Evolutionary conservation across 2,797 vertebrate species (phyloP), one percentile per base, ranked within the genome.

Genomic region (Myiothlypis chrysogaster): DNA sequence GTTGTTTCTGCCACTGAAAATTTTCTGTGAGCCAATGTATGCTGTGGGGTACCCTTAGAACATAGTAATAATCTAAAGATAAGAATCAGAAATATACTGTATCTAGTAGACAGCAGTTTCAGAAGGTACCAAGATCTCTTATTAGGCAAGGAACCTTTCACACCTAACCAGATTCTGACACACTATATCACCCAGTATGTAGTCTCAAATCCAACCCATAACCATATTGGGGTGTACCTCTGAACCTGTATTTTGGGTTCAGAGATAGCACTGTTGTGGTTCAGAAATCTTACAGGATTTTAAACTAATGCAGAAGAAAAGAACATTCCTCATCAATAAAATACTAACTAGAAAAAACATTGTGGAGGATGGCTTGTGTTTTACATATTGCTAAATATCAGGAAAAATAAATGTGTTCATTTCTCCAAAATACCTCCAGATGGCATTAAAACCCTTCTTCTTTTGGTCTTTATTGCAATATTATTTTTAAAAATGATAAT

Each of bases 341-440:
- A 91, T 65, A 52, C 37, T 16, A 70, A 61, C 21, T 57, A 80
- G 55, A 83, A 87, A 93, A 87, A 66, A 5, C 18, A 64, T 16
- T 65, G 65, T 68, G 56, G 60, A 94, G 19, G 46, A 85, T 6
- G 66, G 70, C 50, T 78, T 86, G 85, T n/a, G 12, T 92, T 86
- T 94, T 90, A 90, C 88, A 91, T 55, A 53, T 81, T 94, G 63
- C 68, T 94, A 78, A 96, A 95, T 93, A 95, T 63, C 50, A 87
- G 85, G 25, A 59, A 89, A 93, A 92, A 91, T 66, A 75, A 84
- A 90, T 52, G 80, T 44, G 95, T 97, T 96, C 97, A 98, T 81
- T 98, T 97, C 97, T 97, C 94, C 53, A 91, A 91, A 96, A 97
- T 96, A 97, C 97, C 97, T 98, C 97, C 97, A 98, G 97, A 96